These are phyloP conservation scores for Varecia variegata DNA, from an alignment of 2,797 vertebrate genomes.

Conservation along the genomic window DNA sequence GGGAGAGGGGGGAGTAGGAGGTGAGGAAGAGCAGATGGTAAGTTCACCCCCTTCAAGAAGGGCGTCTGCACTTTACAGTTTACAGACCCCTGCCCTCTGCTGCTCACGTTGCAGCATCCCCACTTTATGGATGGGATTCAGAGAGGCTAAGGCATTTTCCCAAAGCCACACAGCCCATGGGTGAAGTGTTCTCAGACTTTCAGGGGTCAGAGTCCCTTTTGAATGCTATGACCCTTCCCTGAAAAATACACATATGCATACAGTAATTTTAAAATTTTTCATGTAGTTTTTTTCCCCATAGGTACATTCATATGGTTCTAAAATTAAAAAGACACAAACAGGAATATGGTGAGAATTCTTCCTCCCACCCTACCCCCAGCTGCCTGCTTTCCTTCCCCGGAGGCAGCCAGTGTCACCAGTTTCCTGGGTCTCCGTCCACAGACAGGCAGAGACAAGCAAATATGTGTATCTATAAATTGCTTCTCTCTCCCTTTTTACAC, in stretches of 20 bases:
- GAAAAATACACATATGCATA: constrained; percentile 8
- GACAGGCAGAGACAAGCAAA: constrained; percentile 28
- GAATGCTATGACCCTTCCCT: neutral
- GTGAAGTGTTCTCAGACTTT: neutral
- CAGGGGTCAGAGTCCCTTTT: neutral
- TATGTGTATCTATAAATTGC: constrained; percentile 49
- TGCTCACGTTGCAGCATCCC: too few relatives aligned
- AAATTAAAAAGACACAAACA: constrained; percentile 65
- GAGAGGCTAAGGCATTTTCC: neutral
- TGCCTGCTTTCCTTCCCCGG: constrained; percentile 58
- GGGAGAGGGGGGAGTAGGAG: neutral
- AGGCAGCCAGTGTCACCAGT: constrained; percentile 31
- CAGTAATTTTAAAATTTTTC: constrained; percentile 32
- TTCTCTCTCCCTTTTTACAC: constrained; percentile 21
- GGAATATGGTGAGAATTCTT: constrained; percentile 40
- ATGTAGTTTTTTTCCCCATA: constrained; percentile 25
- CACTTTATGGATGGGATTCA: neutral
- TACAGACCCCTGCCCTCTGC: rapidly evolving
- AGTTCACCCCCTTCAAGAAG: neutral
- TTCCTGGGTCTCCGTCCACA: constrained; percentile 67
- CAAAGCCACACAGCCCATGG: neutral
- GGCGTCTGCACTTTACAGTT: neutral
- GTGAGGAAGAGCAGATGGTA: neutral
- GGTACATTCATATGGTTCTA: constrained; percentile 61
- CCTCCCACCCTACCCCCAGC: constrained; percentile 57